Evolutionary conservation across 2,797 vertebrate species (phyloP).

Genomic region (Brachyalestes nurse): DNA sequence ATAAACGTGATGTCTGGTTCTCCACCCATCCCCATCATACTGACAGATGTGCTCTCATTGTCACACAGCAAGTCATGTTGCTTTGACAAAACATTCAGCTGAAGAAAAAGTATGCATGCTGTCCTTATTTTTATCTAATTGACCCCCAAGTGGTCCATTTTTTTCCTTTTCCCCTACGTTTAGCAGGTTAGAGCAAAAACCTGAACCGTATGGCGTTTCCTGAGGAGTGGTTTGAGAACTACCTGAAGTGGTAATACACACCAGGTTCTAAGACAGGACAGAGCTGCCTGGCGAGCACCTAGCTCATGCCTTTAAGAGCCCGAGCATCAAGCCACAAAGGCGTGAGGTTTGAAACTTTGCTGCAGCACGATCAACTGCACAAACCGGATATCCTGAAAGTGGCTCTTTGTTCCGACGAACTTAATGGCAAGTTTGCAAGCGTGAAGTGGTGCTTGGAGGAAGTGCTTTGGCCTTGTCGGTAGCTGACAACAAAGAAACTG

Average conservation of each 20-base stretch:
- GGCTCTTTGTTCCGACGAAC: slow-evolving; percentile 19
- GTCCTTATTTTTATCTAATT: neutral
- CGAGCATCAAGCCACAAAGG: slow-evolving; percentile 7
- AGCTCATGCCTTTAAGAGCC: neutral
- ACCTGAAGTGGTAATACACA: neutral
- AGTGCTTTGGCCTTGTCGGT: neutral
- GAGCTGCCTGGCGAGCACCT: neutral
- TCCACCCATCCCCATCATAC: too few species aligned
- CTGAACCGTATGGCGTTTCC: too few species aligned
- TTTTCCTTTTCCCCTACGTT: too few species aligned
- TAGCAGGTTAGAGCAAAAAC: too few species aligned
- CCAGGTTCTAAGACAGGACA: neutral
- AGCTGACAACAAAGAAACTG: neutral
- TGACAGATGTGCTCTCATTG: neutral
- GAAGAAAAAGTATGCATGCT: neutral
- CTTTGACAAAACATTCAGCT: too few species aligned
- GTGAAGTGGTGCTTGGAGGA: neutral
- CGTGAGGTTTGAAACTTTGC: neutral
- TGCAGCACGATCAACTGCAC: neutral
- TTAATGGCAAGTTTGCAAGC: neutral
- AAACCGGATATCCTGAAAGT: slow-evolving; percentile 41
- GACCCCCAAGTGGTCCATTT: too few species aligned
- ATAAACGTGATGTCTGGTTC: neutral
- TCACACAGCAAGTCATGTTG: neutral
- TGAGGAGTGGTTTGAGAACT: too few species aligned